Evolutionary conservation across 1,140 invertebrate species (phyloP), one percentile per base, ranked within the genome.

Genomic region (Coenobita brevimanus): DNA sequence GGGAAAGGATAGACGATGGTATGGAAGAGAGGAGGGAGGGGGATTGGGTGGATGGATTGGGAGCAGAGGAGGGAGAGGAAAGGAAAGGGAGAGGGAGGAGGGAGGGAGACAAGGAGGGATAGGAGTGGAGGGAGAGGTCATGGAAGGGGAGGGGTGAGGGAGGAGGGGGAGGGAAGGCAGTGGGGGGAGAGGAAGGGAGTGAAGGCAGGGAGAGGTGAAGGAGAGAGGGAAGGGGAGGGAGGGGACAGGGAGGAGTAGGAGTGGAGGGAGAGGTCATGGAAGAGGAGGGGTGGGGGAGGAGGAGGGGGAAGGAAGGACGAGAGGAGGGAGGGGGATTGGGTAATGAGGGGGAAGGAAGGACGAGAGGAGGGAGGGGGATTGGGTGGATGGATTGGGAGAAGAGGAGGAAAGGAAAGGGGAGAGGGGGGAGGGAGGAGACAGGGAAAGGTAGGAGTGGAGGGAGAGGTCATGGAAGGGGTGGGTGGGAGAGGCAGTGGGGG

Each of bases 381-480:
- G 54, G n/a, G 10, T 57, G 54, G n/a, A 57, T 57, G 54, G n/a
- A 13, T 57, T 57, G 13, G n/a, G 54, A n/a, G n/a, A 57, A 57
- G 54, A 57, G 54, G 54, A 57, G n/a, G 54, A n/a, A n/a, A 57
- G n/a, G 54, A 57, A 57, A 57, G 54, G 54, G 54, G n/a, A 57
- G 13, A 13, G 13, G 54, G n/a, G 54, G 54, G 54, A 13, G 54
- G n/a, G 54, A 13, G 54, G 54, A n/a, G 54, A n/a, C 13, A 57
- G 54, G 54, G 54, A 57, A n/a, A n/a, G n/a, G 54, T 57, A n/a
- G 13, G 54, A 13, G 13, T n/a, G 54, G n/a, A n/a, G 54, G 54
- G 54, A 57, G 54, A n/a, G n/a, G 54, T 57, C 10, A n/a, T 57
- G 54, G 54, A 57, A 57, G 54, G 54, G 54, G 54, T n/a, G 54